phyloP scores from a whole-genome alignment of 2,888 invertebrate species.

The Germaria angustata region DNA sequence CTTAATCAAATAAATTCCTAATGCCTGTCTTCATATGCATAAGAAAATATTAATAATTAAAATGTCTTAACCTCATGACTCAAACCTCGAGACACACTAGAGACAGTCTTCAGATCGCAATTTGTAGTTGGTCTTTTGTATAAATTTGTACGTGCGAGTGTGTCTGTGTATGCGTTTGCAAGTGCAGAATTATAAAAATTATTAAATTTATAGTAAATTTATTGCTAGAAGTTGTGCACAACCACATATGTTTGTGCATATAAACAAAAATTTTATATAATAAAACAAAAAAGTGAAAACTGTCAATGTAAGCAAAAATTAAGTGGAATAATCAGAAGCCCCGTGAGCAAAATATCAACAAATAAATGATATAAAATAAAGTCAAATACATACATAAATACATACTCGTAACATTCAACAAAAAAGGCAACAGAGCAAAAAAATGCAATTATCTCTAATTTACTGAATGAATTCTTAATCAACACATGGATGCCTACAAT shows the following conservation, averaged over 20 bases:
- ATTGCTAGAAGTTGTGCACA: not conserved
- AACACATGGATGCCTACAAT: conserved; percentile 39
- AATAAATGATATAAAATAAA: conserved; percentile 67
- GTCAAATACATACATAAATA: conserved; percentile 64
- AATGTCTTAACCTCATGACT: conserved; percentile 20
- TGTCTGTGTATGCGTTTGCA: not conserved
- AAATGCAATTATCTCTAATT: conserved; percentile 70
- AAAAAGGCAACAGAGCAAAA: conserved; percentile 51
- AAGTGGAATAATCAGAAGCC: conserved; percentile 44
- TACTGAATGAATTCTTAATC: conserved; percentile 74
- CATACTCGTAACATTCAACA: conserved; percentile 26
- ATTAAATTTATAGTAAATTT: not conserved
- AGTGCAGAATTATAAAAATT: not conserved
- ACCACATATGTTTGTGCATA: no score
- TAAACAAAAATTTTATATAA: conserved; percentile 24
- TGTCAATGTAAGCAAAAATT: conserved; percentile 45
- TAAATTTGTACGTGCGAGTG: not conserved
- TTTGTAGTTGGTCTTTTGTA: not conserved
- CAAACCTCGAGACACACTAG: not conserved
- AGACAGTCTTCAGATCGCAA: not conserved
- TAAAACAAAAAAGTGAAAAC: conserved; percentile 41
- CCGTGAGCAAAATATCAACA: conserved; percentile 42
- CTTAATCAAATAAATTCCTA: not conserved
- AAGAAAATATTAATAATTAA: conserved; percentile 3
- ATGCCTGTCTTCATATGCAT: not conserved